Evolutionary conservation across 1,140 invertebrate genomes (phyloP), one percentile per base, ranked within the genome.

Genomic region (Cydia fagiglandana): DNA sequence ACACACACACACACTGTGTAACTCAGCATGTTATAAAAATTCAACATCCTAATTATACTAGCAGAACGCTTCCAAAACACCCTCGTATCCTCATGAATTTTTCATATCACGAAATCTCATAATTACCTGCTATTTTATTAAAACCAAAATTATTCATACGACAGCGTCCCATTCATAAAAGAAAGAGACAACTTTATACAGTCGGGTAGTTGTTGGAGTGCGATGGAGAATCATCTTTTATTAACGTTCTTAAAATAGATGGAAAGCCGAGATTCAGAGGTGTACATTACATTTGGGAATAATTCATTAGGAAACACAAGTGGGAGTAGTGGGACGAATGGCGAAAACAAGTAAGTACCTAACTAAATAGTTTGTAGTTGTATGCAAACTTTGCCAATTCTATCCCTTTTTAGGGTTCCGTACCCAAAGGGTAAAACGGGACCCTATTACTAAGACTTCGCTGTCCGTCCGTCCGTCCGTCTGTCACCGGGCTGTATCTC

Each of bases 241-340:
- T 68, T 30, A 38, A 68, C n/a, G 66, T 38, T 70, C 66, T 70
- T 70, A 38, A 70, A 41, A 45, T 70, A 70, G 66, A 70, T 45
- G 30, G 45, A 70, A 70, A 24, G 56, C 64, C 0, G 64, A 41
- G 66, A 17, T 41, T 38, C 66, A 38, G 17, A 70, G 66, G 66
- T 70, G 66, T 70, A 45, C 30, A 68, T 68, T 68, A 41, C 34
- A 70, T 70, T 70, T 70, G 66, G 30, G 66, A 70, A 70, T 70
- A 20, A 70, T 70, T 70, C 34, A 70, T 70, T 17, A 45, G 4
- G 38, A 0, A 24, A 61, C 20, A 61, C 20, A 24, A 61, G 17
- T 61, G 9, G 20, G 20, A 61, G 10, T 10, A 61, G 17, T 61
- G 9, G 20, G 20, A 10, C 7, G 56, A n/a, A 61, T 30, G 61